Evolutionary conservation across 2,113 vertebrate genomes (phyloP).

Genomic region (Hippoglossus stenolepis): DNA sequence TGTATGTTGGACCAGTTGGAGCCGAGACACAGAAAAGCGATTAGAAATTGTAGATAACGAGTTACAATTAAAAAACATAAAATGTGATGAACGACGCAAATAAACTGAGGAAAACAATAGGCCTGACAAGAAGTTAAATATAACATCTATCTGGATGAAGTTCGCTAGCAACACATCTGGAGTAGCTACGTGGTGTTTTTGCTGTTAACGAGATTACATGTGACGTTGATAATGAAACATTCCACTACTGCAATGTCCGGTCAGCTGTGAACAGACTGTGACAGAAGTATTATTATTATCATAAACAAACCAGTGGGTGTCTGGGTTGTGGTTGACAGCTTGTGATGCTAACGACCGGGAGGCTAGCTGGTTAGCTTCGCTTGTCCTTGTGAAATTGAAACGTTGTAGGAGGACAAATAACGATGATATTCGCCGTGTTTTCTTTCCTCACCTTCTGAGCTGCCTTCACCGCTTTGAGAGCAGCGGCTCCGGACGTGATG

Average conservation of each 20-base stretch:
- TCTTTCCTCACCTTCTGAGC: conserved; percentile 66
- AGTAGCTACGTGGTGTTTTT: background rate
- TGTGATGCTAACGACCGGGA: conserved; percentile 19
- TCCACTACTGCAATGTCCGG: too few relatives aligned
- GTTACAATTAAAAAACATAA: too few relatives aligned
- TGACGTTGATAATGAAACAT: too few relatives aligned
- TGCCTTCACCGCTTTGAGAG: conserved; percentile 26
- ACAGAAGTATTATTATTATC: too few relatives aligned
- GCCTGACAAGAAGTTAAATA: too few relatives aligned
- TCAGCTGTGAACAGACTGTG: conserved; percentile 4
- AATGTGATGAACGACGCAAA: too few relatives aligned
- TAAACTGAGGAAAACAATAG: too few relatives aligned
- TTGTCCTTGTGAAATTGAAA: conserved; percentile 67
- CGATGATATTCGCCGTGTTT: rapidly evolving
- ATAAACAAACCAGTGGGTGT: too few relatives aligned
- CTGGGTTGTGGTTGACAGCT: background rate
- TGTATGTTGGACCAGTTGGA: too few relatives aligned
- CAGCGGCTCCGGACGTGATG: conserved; percentile 53
- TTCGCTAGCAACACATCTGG: background rate
- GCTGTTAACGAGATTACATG: too few relatives aligned
- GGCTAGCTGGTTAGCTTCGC: conserved; percentile 42
- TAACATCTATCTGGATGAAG: background rate
- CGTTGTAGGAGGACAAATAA: rapidly evolving
- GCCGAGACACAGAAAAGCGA: too few relatives aligned
- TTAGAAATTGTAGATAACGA: too few relatives aligned